Evolutionary conservation across 2,888 invertebrate genomes (phyloP).

Genomic region (Maniola hyperantus): DNA sequence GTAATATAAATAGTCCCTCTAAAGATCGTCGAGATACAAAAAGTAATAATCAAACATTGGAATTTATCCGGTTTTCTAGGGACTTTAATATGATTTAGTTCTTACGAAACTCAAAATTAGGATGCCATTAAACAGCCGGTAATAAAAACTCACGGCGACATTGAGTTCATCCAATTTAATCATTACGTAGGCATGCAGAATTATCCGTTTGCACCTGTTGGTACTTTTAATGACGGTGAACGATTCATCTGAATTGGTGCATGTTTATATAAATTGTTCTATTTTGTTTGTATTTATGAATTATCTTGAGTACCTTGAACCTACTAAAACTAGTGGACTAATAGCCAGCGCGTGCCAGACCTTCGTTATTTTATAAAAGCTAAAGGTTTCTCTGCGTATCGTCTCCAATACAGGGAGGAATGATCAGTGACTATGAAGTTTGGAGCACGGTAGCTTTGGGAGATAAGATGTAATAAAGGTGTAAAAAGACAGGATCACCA

Average conservation of each 20-base stretch:
- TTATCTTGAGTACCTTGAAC: too few species aligned
- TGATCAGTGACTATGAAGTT: too few species aligned
- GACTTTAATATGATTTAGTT: background rate
- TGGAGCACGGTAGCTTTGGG: too few species aligned
- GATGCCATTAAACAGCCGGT: background rate
- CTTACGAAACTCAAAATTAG: background rate
- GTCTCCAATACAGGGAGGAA: too few species aligned
- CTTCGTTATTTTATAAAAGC: too few species aligned
- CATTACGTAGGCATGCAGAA: background rate
- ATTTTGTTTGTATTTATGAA: background rate
- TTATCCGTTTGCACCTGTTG: background rate
- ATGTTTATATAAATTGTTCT: background rate
- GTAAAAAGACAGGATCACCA: too few species aligned
- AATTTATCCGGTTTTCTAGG: slow-evolving; percentile 1
- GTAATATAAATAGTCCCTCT: background rate
- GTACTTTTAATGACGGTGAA: background rate
- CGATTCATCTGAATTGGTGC: background rate
- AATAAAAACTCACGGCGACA: background rate
- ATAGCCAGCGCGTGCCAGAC: too few species aligned
- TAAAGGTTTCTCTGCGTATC: too few species aligned
- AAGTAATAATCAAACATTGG: background rate
- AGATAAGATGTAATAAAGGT: too few species aligned
- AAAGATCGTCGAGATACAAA: background rate
- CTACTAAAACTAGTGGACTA: too few species aligned
- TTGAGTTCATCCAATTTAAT: background rate